Percentiles rank a stretch among this genome's conserved stretches.
Evolutionary conservation across 1,140 invertebrate genomes (phyloP).

Genomic region (Pentalonia nigronervosa): DNA sequence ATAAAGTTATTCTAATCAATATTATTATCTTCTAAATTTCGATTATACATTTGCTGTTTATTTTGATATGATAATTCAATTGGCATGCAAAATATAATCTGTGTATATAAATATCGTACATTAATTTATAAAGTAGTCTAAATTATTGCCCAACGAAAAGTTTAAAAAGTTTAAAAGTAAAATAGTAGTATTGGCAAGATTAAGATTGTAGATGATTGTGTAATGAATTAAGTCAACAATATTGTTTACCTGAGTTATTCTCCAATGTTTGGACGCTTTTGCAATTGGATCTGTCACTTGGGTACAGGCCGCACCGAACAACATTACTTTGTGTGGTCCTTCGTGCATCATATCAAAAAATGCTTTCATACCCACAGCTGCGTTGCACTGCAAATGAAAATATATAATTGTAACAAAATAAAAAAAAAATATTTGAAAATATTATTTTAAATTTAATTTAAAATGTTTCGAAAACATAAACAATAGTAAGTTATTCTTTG

Average conservation of each 20-base stretch:
- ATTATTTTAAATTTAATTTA: background rate
- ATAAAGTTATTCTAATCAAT: too few relatives aligned
- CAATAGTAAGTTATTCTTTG: background rate
- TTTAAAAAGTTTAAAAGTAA: background rate
- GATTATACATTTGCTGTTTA: too few relatives aligned
- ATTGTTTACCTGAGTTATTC: conserved; percentile 83
- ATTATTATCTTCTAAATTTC: too few relatives aligned
- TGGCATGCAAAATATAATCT: background rate
- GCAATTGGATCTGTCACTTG: conserved; percentile 97
- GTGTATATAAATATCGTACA: background rate
- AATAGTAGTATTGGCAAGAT: background rate
- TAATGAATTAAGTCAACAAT: background rate
- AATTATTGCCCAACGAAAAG: background rate
- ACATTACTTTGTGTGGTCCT: conserved; percentile 87
- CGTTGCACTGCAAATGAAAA: conserved; percentile 85
- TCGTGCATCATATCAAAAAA: conserved; percentile 99
- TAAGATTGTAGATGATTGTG: background rate
- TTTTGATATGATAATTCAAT: too few relatives aligned
- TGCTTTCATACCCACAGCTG: conserved; percentile 95
- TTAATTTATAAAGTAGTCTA: background rate
- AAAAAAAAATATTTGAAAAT: background rate
- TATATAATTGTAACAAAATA: conserved; percentile 15
- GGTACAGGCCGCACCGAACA: conserved; percentile 96
- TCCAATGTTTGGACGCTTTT: conserved; percentile 96
- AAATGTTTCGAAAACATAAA: background rate